phyloP scores from a whole-genome alignment of 2,113 vertebrate species.

The Isurus oxyrinchus region DNA sequence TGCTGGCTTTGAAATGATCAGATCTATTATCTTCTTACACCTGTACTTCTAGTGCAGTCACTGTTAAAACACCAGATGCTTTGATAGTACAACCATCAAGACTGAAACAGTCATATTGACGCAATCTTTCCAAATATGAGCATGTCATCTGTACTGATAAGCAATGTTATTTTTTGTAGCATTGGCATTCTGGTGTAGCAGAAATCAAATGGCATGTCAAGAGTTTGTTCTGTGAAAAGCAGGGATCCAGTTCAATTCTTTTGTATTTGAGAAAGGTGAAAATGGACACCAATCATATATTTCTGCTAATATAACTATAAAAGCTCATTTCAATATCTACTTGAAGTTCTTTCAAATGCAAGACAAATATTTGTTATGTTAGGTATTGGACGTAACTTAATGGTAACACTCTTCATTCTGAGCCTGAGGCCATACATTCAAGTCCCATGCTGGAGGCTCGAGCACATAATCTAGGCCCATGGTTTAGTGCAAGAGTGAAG shows the following conservation, averaged over 20 bases:
- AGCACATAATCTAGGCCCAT: neutral
- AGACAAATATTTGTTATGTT: neutral
- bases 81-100: neutral
- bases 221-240: neutral
- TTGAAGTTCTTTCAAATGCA: neutral
- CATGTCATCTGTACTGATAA: neutral
- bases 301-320: neutral
- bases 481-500: neutral
- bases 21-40: neutral
- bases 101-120: neutral
- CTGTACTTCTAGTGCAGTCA: neutral
- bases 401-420: neutral
- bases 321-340: neutral
- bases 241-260: neutral
- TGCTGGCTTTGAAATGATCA: neutral
- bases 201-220: neutral
- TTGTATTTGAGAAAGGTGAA: neutral
- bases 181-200: neutral
- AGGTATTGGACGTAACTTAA: neutral
- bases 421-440: neutral
- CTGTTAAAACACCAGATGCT: constrained; percentile 1
- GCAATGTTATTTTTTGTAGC: neutral
- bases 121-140: neutral
- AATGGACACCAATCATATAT: neutral
- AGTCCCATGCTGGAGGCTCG: neutral